Percentiles rank a stretch among this genome's conserved stretches.
Evolutionary conservation across 2,797 vertebrate species (phyloP).

Genomic region (Cirrhinus molitorella): DNA sequence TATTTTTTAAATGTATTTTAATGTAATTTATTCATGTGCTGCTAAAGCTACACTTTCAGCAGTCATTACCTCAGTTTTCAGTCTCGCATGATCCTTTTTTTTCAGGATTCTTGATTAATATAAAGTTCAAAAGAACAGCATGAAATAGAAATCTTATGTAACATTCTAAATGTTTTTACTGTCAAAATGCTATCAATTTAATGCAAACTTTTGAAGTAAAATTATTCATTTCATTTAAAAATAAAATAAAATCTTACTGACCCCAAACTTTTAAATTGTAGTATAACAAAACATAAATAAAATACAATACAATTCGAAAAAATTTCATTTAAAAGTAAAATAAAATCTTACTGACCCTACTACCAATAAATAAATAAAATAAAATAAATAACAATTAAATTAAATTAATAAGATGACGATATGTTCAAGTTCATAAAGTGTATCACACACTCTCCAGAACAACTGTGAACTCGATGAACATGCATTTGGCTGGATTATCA

Average conservation of each 20-base stretch:
- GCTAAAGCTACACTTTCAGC: background rate
- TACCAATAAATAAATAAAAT: background rate
- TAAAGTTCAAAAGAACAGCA: background rate
- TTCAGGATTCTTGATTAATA: background rate
- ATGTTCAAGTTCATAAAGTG: background rate
- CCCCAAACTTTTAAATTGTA: background rate
- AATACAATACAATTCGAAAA: background rate
- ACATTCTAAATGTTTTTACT: background rate
- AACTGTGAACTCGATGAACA: background rate
- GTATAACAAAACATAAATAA: background rate
- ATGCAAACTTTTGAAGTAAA: background rate
- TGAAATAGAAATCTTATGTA: background rate
- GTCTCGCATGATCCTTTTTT: background rate
- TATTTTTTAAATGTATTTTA: background rate
- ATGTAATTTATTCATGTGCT: background rate
- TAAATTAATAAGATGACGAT: background rate
- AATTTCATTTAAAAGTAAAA: no score
- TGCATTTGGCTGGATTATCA: constrained; percentile 31
- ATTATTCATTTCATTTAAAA: background rate
- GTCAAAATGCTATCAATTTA: background rate
- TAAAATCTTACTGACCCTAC: no score
- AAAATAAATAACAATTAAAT: background rate
- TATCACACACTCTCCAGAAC: constrained; percentile 1
- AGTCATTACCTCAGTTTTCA: background rate
- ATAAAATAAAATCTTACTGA: no score